phyloP scores from a whole-genome alignment of 2,888 invertebrate species.

The Tolmerus cingulatus region DNA sequence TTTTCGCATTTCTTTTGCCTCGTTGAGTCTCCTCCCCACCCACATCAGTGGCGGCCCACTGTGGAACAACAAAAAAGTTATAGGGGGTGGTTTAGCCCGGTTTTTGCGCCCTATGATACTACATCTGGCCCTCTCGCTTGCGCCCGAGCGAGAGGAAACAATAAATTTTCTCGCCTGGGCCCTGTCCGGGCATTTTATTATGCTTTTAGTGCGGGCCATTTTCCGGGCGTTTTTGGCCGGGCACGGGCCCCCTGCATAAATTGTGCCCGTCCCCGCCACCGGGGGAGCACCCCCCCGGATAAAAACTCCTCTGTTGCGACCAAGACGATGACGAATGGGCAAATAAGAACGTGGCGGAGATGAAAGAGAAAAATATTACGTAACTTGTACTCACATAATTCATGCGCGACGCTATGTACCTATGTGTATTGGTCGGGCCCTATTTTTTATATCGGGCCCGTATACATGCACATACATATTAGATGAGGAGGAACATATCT shows the following conservation, averaged over 20 bases:
- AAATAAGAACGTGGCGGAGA: constrained; percentile 30
- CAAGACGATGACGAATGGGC: constrained; percentile 26
- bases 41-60: background rate
- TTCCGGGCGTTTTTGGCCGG: constrained; percentile 10
- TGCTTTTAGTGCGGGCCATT: background rate
- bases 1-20: constrained; percentile 31
- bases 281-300: background rate
- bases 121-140: background rate
- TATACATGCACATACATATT: constrained; percentile 33
- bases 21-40: constrained; percentile 2
- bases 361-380: constrained; percentile 44
- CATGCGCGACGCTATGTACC: constrained; percentile 49
- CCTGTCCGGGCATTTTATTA: constrained; percentile 14
- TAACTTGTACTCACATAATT: constrained; percentile 47
- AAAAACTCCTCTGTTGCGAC: background rate
- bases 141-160: background rate
- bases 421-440: constrained; percentile 35
- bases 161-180: background rate
- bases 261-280: background rate
- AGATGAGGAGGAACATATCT: constrained; percentile 36
- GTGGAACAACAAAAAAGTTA: background rate
- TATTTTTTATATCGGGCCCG: constrained; percentile 35
- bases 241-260: background rate
- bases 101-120: background rate
- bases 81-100: background rate